These are phyloP conservation scores for Schrankia costaestrigalis DNA, from an alignment of 2,888 invertebrate species.

Conservation along the genomic window DNA sequence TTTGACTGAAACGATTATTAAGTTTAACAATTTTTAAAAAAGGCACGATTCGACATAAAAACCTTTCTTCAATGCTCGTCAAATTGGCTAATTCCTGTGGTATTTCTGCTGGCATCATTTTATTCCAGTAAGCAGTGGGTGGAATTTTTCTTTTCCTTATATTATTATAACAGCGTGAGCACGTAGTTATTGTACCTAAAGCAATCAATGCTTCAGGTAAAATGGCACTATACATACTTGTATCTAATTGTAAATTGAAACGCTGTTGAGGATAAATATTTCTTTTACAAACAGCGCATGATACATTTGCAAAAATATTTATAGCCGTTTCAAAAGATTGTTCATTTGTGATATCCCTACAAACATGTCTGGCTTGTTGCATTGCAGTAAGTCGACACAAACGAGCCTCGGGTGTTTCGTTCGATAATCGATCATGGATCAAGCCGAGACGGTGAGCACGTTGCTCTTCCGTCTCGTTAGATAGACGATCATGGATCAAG, in stretches of 20 bases:
- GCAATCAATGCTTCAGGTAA: constrained; percentile 13
- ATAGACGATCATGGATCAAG: constrained; percentile 1
- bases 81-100: constrained; percentile 19
- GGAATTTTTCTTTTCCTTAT: constrained; percentile 23
- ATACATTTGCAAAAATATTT: constrained; percentile 8
- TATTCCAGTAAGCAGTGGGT: constrained; percentile 23
- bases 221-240: constrained; percentile 1
- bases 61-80: constrained; percentile 12
- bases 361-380: constrained; percentile 9
- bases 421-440: constrained; percentile 4
- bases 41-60: constrained; percentile 15
- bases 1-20: constrained; percentile 27
- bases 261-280: constrained; percentile 13
- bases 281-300: constrained; percentile 11
- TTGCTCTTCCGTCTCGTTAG: constrained; percentile 9
- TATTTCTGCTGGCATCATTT: constrained; percentile 15
- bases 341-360: constrained; percentile 8
- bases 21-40: constrained; percentile 32
- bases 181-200: constrained; percentile 13
- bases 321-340: constrained; percentile 9
- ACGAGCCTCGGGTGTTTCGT: constrained; percentile 9
- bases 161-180: constrained; percentile 18
- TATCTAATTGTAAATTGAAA: constrained; percentile 5
- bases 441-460: too few species aligned
- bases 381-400: constrained; percentile 1